Percentiles rank a stretch among this genome's conserved stretches.
Evolutionary conservation across 2,888 invertebrate species (phyloP).

Genomic region (Synergus itoensis): DNA sequence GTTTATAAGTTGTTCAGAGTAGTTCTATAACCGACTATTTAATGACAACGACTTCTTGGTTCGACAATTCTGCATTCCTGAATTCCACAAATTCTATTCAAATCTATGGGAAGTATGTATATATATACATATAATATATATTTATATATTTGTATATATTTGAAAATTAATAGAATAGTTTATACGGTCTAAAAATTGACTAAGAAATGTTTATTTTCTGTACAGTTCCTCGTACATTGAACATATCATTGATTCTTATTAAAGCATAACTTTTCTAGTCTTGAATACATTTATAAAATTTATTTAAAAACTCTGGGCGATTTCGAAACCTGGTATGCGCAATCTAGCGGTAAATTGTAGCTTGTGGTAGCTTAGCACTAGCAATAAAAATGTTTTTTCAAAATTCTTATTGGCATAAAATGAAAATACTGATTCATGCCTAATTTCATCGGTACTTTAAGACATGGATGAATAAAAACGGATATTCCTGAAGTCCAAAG

Average conservation of each 20-base stretch:
- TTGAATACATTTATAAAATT: no score
- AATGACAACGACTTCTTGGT: not conserved
- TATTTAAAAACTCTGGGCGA: not conserved
- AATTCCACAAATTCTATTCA: not conserved
- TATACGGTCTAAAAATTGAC: not conserved
- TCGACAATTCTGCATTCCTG: not conserved
- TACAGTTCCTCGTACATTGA: not conserved
- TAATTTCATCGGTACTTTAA: slow-evolving; percentile 4
- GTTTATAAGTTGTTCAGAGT: not conserved
- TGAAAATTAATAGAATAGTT: no score
- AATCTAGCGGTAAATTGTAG: not conserved
- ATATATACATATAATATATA: no score
- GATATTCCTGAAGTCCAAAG: not conserved
- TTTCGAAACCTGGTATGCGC: not conserved
- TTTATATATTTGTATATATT: no score
- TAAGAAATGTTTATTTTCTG: not conserved
- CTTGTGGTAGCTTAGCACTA: not conserved
- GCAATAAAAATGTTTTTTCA: slow-evolving; percentile 9
- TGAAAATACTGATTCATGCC: not conserved
- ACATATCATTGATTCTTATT: not conserved
- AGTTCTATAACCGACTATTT: not conserved
- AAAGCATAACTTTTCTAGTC: not conserved
- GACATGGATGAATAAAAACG: slow-evolving; percentile 2
- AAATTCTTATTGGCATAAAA: not conserved
- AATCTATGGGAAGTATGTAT: not conserved